phyloP scores from a whole-genome alignment of 2,797 vertebrate genomes.

The Mormyrops boulengeri region DNA sequence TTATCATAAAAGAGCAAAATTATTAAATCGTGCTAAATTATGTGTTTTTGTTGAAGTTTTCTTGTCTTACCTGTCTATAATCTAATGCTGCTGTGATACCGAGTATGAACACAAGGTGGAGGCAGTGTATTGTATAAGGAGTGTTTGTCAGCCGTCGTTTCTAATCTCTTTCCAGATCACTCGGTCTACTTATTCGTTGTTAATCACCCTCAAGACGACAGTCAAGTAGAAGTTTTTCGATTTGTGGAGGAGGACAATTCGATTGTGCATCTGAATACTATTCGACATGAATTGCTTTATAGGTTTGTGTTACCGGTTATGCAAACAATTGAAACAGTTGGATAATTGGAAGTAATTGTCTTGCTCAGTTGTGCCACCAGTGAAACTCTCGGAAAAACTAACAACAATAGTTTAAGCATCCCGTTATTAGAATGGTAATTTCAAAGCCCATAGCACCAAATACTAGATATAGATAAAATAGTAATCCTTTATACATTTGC shows the following conservation, averaged over 20 bases:
- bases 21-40: background rate
- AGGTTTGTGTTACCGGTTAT: slow-evolving; percentile 56
- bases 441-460: background rate
- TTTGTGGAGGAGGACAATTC: slow-evolving; percentile 71
- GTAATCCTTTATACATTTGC: background rate
- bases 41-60: background rate
- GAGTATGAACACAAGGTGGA: background rate
- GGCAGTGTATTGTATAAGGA: background rate
- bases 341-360: background rate
- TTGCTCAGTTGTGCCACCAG: background rate
- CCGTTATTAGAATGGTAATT: background rate
- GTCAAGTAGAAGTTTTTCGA: slow-evolving; percentile 81
- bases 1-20: background rate
- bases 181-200: slow-evolving; percentile 79
- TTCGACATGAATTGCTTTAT: slow-evolving; percentile 73
- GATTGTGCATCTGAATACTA: slow-evolving; percentile 75
- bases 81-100: background rate
- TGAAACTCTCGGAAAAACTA: background rate
- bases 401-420: background rate
- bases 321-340: background rate
- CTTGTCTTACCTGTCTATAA: background rate
- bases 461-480: background rate
- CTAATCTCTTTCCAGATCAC: slow-evolving; percentile 56
- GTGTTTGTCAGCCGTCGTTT: background rate
- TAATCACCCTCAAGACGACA: slow-evolving; percentile 74